Percentiles rank a stretch among this genome's conserved stretches.
phyloP scores from a whole-genome alignment of 2,113 vertebrate species.

The Grus americana region DNA sequence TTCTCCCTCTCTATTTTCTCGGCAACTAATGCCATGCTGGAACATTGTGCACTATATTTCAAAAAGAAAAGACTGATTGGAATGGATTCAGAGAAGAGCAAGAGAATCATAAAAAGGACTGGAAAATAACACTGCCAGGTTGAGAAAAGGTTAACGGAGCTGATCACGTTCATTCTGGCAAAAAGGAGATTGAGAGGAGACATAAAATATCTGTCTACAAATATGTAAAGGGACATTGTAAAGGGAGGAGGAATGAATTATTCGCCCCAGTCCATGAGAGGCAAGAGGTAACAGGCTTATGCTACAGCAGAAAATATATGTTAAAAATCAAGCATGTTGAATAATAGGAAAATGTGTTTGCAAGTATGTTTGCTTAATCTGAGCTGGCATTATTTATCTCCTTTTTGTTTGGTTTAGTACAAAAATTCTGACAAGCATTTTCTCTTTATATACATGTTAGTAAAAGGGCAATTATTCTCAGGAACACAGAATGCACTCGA shows the following conservation, averaged over 20 bases:
- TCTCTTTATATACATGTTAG: slow-evolving; percentile 11
- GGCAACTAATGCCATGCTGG: neutral
- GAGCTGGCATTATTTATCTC: slow-evolving; percentile 1
- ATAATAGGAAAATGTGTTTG: slow-evolving; percentile 11
- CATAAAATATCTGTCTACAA: slow-evolving; percentile 1
- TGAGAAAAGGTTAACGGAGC: neutral
- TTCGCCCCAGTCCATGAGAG: neutral
- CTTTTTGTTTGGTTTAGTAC: neutral
- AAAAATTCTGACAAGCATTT: slow-evolving; percentile 12
- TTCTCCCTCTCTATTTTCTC: neutral
- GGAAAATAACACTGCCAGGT: neutral
- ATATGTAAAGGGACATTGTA: neutral
- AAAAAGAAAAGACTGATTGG: neutral
- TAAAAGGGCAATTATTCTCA: slow-evolving; percentile 26
- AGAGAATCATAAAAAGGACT: neutral
- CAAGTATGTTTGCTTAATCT: neutral
- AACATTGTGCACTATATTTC: neutral
- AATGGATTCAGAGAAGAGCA: neutral
- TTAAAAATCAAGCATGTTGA: slow-evolving; percentile 9
- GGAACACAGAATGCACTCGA: neutral
- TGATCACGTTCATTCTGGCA: neutral
- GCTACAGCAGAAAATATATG: slow-evolving; percentile 13
- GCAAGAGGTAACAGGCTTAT: neutral
- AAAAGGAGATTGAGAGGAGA: slow-evolving; percentile 7
- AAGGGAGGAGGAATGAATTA: neutral